Base-by-base conservation (phyloP, 2,888 invertebrate species). In the Macrosoma leucophasiata region DNA sequence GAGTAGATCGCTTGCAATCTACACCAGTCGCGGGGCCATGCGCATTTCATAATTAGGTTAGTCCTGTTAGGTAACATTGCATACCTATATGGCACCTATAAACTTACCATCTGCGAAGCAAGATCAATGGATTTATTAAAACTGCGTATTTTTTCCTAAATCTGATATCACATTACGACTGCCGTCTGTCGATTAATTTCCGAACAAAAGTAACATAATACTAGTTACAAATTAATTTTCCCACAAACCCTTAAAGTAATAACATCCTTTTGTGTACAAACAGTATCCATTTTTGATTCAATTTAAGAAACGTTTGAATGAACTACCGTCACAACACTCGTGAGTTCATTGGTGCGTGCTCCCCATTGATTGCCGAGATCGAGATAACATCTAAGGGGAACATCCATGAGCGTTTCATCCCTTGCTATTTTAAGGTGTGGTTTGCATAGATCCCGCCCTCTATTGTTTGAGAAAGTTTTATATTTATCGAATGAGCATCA, bases 221-320 rank as follows among this genome's bases (percentile, higher is more conserved):
- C 60, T 58, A 57, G 66, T 73, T 69, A 74, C 77, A 73, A 77
- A 78, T 82, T 78, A 81, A 78, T 82, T 69, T 82, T 81, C 82
- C 70, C 84, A 84, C 81, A 82, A 73, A 67, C 73, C 74, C 72
- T 72, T 81, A 81, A 77, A 76, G 72, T 82, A 76, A 81, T 84
- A 78, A 73, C 65, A 71, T 71, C 56, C 74, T 69, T 70, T 84
- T 82, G 81, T 81, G 65, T 63, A 62, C 57, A 65, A 72, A 76
- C 68, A 74, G 81, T 84, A 81, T 81, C 82, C 46, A 55, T 81
- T 78, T 70, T 70, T 60, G 58, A 69, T 76, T 71, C 58, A 68
- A 62, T 61, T 59, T 57, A 57, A 48, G 45, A 52, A 58, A 52
- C 52, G 64, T 65, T 73, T 79, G 77, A 82, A 81, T 77, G 77